A percentile compares a stretch with the other conserved stretches of the same genome.
Evolutionary conservation across 1,140 invertebrate genomes (phyloP).

Genomic region (Drosophila aff.): DNA sequence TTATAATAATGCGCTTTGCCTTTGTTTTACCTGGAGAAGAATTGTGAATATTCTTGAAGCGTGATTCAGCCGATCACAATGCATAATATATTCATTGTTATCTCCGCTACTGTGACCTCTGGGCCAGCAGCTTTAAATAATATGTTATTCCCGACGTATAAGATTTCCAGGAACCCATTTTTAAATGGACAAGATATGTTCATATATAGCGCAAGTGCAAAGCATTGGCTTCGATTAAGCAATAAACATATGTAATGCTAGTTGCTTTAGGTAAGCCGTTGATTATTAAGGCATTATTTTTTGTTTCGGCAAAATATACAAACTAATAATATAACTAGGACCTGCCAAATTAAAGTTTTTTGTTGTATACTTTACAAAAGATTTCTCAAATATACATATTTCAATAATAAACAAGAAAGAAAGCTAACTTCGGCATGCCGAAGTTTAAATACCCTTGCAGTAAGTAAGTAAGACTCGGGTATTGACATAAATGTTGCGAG

Average conservation of each 20-base stretch:
- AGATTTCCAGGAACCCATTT: slow-evolving; percentile 1
- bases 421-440: not conserved
- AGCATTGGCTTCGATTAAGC: not conserved
- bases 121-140: not conserved
- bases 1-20: not conserved
- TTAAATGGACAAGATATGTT: not conserved
- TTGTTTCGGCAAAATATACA: not conserved
- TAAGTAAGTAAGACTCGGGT: too few species aligned
- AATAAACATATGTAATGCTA: not conserved
- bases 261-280: not conserved
- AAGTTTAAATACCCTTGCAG: too few species aligned
- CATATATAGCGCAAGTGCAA: not conserved
- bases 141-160: not conserved
- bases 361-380: not conserved
- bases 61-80: not conserved
- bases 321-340: too few species aligned
- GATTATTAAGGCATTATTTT: not conserved
- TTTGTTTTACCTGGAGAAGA: not conserved
- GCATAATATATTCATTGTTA: not conserved
- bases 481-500: too few species aligned
- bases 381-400: not conserved
- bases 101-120: slow-evolving; percentile 6
- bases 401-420: not conserved
- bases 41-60: not conserved
- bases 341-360: not conserved